Evolutionary conservation across 2,888 invertebrate genomes (phyloP), one percentile per base, ranked within the genome.

Genomic region (Erebia palarica): DNA sequence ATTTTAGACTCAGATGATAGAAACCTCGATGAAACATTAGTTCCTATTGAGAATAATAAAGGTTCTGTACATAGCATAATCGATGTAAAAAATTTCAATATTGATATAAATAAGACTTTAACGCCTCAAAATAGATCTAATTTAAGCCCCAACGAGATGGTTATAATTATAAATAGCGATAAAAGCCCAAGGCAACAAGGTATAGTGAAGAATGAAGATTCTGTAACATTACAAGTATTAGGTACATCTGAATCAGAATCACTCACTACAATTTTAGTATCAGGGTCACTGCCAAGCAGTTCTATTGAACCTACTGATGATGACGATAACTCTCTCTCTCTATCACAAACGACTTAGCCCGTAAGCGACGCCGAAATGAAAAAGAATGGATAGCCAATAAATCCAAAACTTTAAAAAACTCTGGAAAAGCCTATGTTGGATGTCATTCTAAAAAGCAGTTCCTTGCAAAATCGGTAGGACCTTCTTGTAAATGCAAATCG

Each of bases 401-500:
- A 27, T 27, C 27, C 27, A 27, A 27, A 27, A 27, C 27, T 27
- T 27, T 27, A 27, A 27, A 21, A 27, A 27, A 27, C 27, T 27
- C 27, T 27, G 27, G 27, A 27, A 27, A 27, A 27, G 27, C 27
- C 27, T 27, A 27, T 27, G 27, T 27, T 27, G 27, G 27, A 27
- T 27, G 27, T 27, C 27, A 3, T 27, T 27, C 27, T 27, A 27
- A 27, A 27, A 27, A 27, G 27, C 27, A 27, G 27, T 27, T 27
- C 13, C 60, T 66, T n/a, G 60, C 47, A 71, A 72, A 63, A 44
- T 27, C 27, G 27, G 60, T 73, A 65, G 70, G 68, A 53, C 68
- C 73, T 60, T 53, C 61, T 42, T 72, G 72, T 66, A 47, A 49
- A 68, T 70, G 65, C 68, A 66, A 72, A 65, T 68, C 55, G 65